Base-by-base conservation (phyloP, 1,140 invertebrate species). In the Cephus cinctus region DNA sequence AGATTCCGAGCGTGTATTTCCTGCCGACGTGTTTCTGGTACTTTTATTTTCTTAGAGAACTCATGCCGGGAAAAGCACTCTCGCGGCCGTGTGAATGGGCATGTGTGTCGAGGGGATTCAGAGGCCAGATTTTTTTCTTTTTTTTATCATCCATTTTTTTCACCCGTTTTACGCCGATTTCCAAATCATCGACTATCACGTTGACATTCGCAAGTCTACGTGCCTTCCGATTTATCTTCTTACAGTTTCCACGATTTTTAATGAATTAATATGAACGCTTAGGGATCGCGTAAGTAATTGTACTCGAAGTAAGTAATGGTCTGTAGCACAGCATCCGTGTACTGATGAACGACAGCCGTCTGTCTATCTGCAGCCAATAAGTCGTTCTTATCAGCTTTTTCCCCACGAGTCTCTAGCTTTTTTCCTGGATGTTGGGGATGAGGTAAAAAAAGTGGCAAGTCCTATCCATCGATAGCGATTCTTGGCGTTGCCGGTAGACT, bases 11-110 rank as follows among this genome's bases (percentile, higher is more conserved):
- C n/a, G 25, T 27, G 25, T 27, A 27, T 27, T 27, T 27, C 25
- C n/a, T n/a, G 6, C 25, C 25, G 25, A 27, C 25, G 25, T 8
- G 25, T 6, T 27, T n/a, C 6, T n/a, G 25, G 25, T 27, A n/a
- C 25, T 47, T 52, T 21, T 52, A 43, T 52, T 31, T 42, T 42
- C 19, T 23, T 12, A 25, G 21, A 20, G 25, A 23, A 44, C 36
- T 21, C 42, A 20, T 19, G 34, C 34, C 40, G 41, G 44, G 38
- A 34, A 35, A 52, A 48, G 59, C 63, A 59, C 51, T 56, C 35
- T 36, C n/a, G n/a, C n/a, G 53, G 32, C 32, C 63, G 63, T 68
- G 69, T 47, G 67, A 71, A 69, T 64, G 51, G 49, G 52, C 66
- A 71, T 59, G 57, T 69, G 69, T 45, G n/a, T n/a, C n/a, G n/a